Evolutionary conservation across 2,797 vertebrate species (phyloP), one percentile per base, ranked within the genome.

Genomic region (Notolepis coatsorum): DNA sequence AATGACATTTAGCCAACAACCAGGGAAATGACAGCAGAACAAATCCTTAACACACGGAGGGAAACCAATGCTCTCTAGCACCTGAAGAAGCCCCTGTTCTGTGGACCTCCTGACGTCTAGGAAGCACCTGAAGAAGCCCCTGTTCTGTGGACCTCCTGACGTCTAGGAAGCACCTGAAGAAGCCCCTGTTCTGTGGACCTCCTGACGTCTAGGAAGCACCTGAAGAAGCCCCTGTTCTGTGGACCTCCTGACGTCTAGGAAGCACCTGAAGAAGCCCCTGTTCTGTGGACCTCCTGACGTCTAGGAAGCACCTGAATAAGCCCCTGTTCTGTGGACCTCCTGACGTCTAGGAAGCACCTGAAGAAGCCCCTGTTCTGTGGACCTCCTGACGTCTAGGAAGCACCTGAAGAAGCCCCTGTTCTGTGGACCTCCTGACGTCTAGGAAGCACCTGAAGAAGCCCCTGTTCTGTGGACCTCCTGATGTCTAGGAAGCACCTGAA

Each of bases 1-100:
- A 91, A 93, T 85, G 86, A 86, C 89, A 89, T 82, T 80, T 71
- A 87, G 76, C 69, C 78, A 88, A 88, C 81, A 56, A 55, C 65
- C 89, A 74, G 79, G 82, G 75, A 87, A 90, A 78, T 62, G 24
- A 77, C 43, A 75, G 50, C 62, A 33, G 73, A 84, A 84, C 66
- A 81, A 84, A 84, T 82, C 67, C 63, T 81, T 81, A 55, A 82
- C 35, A 17, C 33, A 62, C 38, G 64, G 46, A 64, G 48, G 55
- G 65, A 82, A 77, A 71, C 46, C 66, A 74, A 70, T 50, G 63
- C 57, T 41, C 60, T 65, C 23, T 10, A 30, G 66, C 58, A 77
- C 65, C 33, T 28, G 47, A 65, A 4, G 18, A 35, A 30, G 45
- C 38, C 45, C 46, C 46, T 24, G 30, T 13, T 2, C 27, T 53